phyloP scores from a whole-genome alignment of 2,113 vertebrate genomes.

The Syngnathoides biaculeatus region DNA sequence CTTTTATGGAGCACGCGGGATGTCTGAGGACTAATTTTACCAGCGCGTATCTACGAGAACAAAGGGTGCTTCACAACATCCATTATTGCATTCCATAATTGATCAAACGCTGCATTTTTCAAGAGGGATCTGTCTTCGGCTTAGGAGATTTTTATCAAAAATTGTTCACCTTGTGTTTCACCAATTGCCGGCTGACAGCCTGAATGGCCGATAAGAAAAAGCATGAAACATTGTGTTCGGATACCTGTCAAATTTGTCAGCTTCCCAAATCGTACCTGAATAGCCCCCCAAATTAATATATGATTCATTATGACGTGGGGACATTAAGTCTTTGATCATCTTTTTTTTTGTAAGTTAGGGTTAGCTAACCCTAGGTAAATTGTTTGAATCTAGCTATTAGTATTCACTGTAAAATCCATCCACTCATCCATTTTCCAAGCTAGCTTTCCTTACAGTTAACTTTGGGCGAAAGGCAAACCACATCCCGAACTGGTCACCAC shows the following conservation, averaged over 20 bases:
- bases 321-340: conserved; percentile 49
- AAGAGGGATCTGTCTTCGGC: conserved; percentile 41
- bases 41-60: conserved; percentile 27
- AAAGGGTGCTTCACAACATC: conserved; percentile 31
- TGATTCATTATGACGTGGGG: conserved; percentile 44
- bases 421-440: no score
- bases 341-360: no score
- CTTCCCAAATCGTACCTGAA: conserved; percentile 27
- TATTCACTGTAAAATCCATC: no score
- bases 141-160: conserved; percentile 50
- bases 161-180: conserved; percentile 40
- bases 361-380: conserved; percentile 38
- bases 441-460: no score
- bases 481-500: no score
- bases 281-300: conserved; percentile 47
- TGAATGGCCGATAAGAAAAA: conserved; percentile 43
- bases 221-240: conserved; percentile 52
- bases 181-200: conserved; percentile 46
- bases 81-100: conserved; percentile 58
- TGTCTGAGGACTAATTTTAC: conserved; percentile 40
- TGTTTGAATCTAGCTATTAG: conserved; percentile 28
- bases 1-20: conserved; percentile 34
- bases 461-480: no score
- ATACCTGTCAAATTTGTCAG: conserved; percentile 62
- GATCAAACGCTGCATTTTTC: conserved; percentile 53